Conservation (phyloP, 2,113 vertebrate genomes). For the Asarcornis scutulata region DNA sequence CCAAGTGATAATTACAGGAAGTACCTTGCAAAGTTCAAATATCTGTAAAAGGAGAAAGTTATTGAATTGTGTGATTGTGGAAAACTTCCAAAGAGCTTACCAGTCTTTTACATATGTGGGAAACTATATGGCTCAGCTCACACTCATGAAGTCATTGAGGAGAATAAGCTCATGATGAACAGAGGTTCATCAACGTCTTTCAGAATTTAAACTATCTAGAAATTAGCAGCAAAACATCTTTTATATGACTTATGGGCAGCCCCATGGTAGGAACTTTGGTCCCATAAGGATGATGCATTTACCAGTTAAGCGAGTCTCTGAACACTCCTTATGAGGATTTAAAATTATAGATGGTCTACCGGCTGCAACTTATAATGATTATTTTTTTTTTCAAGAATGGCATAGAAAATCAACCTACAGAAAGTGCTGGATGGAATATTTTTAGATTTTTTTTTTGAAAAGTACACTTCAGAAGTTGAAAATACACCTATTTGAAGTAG, state of each 20-base stretch:
- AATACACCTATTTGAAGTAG: background rate
- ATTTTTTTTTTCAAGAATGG: background rate
- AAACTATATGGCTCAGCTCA: background rate
- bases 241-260: background rate
- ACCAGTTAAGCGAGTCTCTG: background rate
- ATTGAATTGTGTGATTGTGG: background rate
- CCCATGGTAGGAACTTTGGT: background rate
- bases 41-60: background rate
- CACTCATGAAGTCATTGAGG: background rate
- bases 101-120: background rate
- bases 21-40: background rate
- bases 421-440: background rate
- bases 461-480: background rate
- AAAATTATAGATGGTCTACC: background rate
- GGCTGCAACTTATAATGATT: background rate
- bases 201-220: background rate
- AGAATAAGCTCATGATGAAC: background rate
- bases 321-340: background rate
- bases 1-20: background rate
- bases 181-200: background rate
- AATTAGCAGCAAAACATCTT: background rate
- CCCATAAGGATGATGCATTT: background rate
- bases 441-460: background rate
- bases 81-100: background rate
- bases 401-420: background rate